Evolutionary conservation across 2,113 vertebrate genomes (phyloP).

Genomic region (Pipa parva): DNA sequence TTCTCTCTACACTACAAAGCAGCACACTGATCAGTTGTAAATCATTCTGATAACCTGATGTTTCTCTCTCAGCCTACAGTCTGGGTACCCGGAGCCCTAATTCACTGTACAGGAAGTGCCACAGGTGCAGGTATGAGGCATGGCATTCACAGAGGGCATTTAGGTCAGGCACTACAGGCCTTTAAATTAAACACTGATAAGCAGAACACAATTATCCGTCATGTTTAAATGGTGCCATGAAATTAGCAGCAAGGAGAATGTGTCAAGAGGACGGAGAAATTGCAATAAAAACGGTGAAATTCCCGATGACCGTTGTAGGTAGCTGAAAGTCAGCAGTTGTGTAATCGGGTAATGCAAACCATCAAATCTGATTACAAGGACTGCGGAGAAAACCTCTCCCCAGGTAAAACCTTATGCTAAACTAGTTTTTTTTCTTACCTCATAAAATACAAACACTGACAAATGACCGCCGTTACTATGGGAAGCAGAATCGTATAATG

Average conservation of each 20-base stretch:
- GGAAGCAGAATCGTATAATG: neutral
- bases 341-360: slow-evolving; percentile 46
- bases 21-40: slow-evolving; percentile 66
- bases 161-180: slow-evolving; percentile 63
- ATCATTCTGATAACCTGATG: slow-evolving; percentile 68
- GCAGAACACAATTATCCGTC: slow-evolving; percentile 60
- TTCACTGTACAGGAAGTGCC: slow-evolving; percentile 67
- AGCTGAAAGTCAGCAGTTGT: slow-evolving; percentile 25
- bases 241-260: slow-evolving; percentile 57
- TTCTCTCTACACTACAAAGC: too few species aligned
- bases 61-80: slow-evolving; percentile 58
- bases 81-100: slow-evolving; percentile 56
- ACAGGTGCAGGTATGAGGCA: slow-evolving; percentile 68
- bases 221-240: slow-evolving; percentile 58
- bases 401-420: slow-evolving; percentile 22
- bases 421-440: neutral
- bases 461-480: neutral
- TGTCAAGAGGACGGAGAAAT: slow-evolving; percentile 51
- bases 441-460: neutral
- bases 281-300: slow-evolving; percentile 50
- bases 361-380: slow-evolving; percentile 55
- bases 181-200: slow-evolving; percentile 62
- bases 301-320: slow-evolving; percentile 43
- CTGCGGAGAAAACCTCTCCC: slow-evolving; percentile 10
- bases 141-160: slow-evolving; percentile 62